Evolutionary conservation across 2,797 vertebrate species (phyloP).

Genomic region (Prionace glauca): DNA sequence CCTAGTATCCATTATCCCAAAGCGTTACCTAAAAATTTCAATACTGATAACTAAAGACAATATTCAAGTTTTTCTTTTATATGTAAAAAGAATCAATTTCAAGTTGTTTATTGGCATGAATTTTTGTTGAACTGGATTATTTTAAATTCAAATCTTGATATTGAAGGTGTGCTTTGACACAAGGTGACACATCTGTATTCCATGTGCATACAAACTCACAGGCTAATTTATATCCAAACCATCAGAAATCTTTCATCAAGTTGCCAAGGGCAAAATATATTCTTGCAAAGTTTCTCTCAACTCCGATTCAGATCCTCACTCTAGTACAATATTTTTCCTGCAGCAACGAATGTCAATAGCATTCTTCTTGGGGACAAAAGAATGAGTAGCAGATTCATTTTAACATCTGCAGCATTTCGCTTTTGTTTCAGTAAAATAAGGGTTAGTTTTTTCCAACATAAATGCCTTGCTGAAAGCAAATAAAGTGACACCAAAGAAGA

Average conservation of each 20-base stretch:
- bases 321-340: not conserved
- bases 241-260: not conserved
- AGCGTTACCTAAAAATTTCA: not conserved
- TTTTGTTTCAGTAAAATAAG: too few species aligned
- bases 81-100: not conserved
- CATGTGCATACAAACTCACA: not conserved
- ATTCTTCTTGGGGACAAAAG: not conserved
- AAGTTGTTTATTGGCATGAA: not conserved
- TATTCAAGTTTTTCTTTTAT: not conserved
- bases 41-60: constrained; percentile 4
- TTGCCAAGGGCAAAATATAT: not conserved
- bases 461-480: not conserved
- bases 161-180: not conserved
- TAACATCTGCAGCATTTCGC: too few species aligned
- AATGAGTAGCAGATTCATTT: not conserved
- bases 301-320: not conserved
- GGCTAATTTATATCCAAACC: not conserved
- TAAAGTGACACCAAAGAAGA: not conserved
- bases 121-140: not conserved
- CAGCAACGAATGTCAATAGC: not conserved
- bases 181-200: not conserved
- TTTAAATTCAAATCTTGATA: not conserved
- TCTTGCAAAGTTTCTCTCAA: not conserved
- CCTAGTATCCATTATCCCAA: not conserved
- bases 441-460: too few species aligned